These are phyloP conservation scores for Thunnus albacares DNA, from an alignment of 2,797 vertebrate genomes.

Conservation along the genomic window DNA sequence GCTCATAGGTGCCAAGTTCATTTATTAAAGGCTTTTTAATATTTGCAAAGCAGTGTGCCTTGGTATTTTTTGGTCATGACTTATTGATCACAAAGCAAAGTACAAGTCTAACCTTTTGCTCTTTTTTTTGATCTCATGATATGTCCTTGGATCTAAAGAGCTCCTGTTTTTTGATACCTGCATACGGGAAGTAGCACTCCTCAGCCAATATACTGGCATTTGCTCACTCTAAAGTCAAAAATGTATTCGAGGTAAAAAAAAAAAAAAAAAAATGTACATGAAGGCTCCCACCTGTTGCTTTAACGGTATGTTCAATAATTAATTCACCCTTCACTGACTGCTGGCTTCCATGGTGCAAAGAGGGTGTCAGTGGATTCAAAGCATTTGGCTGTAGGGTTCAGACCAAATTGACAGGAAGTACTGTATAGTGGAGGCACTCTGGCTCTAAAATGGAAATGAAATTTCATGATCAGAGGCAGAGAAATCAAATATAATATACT, in stretches of 20 bases:
- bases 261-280: neutral
- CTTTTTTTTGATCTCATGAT: too few species aligned
- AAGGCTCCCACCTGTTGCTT: constrained; percentile 28
- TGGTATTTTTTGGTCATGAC: too few species aligned
- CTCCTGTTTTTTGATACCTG: too few species aligned
- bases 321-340: constrained; percentile 8
- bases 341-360: constrained; percentile 8
- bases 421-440: neutral
- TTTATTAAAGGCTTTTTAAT: too few species aligned
- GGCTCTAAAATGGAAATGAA: constrained; percentile 48
- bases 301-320: constrained; percentile 30
- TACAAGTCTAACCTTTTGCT: too few species aligned
- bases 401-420: constrained; percentile 36
- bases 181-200: too few species aligned
- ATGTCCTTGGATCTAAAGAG: too few species aligned
- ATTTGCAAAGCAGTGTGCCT: too few species aligned
- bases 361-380: constrained; percentile 34
- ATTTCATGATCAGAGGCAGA: constrained; percentile 33
- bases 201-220: too few species aligned
- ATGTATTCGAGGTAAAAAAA: neutral
- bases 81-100: too few species aligned
- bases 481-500: constrained; percentile 39
- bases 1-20: too few species aligned
- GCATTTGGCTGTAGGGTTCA: constrained; percentile 23
- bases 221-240: too few species aligned